A percentile compares a stretch with the other conserved stretches of the same genome.
These are phyloP conservation scores for Lanius ludovicianus DNA, from an alignment of 2,113 vertebrate species.

Conservation along the genomic window DNA sequence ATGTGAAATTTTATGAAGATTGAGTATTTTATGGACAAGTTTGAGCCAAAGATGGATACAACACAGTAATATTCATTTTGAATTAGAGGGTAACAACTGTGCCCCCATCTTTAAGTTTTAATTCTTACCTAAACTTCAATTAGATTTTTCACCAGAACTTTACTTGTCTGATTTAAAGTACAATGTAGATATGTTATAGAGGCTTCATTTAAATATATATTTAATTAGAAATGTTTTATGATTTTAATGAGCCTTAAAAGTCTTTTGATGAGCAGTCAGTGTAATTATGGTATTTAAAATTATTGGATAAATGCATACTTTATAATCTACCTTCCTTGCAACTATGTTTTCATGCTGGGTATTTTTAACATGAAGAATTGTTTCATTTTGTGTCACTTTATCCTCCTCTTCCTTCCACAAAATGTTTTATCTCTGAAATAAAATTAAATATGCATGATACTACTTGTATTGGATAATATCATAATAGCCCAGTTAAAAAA, in stretches of 20 bases:
- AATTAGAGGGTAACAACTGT: conserved; percentile 44
- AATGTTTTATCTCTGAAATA: conserved; percentile 70
- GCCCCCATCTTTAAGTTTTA: conserved; percentile 56
- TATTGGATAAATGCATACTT: conserved; percentile 79
- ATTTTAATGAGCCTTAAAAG: conserved; percentile 81
- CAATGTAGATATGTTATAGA: conserved; percentile 65
- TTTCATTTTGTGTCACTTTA: conserved; percentile 72
- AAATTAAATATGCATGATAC: conserved; percentile 70
- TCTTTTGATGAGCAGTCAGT: conserved; percentile 76
- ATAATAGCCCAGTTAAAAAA: conserved; percentile 56
- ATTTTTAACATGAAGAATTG: conserved; percentile 71
- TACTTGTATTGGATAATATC: conserved; percentile 46
- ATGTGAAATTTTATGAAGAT: not conserved
- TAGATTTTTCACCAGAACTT: conserved; percentile 56
- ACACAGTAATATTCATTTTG: not conserved
- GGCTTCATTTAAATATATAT: conserved; percentile 80
- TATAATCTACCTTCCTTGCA: conserved; percentile 75
- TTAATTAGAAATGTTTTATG: conserved; percentile 81
- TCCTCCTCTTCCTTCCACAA: conserved; percentile 54
- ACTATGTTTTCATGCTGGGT: conserved; percentile 69
- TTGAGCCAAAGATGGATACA: not conserved
- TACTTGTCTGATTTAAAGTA: conserved; percentile 71
- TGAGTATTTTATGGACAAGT: not conserved
- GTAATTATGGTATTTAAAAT: conserved; percentile 81
- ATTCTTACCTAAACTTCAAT: conserved; percentile 69